Conservation (phyloP, 2,113 vertebrate genomes). For the Epinephelus cyanopodus region DNA sequence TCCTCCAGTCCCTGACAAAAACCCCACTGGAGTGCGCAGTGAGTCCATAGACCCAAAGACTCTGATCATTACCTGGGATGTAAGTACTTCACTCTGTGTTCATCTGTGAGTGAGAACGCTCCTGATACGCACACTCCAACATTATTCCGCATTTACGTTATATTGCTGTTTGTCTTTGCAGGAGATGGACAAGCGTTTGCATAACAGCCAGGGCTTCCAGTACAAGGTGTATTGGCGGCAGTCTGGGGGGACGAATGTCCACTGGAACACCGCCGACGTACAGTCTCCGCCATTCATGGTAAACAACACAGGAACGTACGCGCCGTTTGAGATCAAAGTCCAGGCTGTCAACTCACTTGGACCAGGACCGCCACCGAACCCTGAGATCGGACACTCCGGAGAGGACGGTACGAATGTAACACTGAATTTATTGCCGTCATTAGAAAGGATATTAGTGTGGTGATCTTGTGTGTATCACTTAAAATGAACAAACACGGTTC, state of each 20-base stretch:
- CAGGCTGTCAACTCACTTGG: conserved; percentile 86
- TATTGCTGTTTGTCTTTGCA: conserved; percentile 47
- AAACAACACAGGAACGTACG: conserved; percentile 84
- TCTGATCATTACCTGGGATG: conserved; percentile 89
- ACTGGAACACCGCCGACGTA: conserved; percentile 77
- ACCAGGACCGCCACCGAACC: conserved; percentile 77
- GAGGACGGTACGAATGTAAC: conserved; percentile 88
- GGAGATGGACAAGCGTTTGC: conserved; percentile 83
- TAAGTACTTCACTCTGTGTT: conserved; percentile 61
- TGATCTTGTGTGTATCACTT: too few species aligned
- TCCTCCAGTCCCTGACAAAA: conserved; percentile 82
- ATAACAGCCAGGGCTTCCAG: conserved; percentile 83
- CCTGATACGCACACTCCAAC: too few species aligned
- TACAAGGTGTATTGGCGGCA: conserved; percentile 89
- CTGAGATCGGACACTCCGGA: conserved; percentile 86
- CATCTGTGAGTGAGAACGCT: neutral
- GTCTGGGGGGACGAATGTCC: neutral
- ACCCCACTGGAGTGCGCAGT: conserved; percentile 85
- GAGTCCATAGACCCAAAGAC: conserved; percentile 84
- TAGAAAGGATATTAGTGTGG: too few species aligned
- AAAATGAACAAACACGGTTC: too few species aligned
- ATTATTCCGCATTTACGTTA: neutral
- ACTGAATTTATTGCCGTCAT: too few species aligned
- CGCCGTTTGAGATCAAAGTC: conserved; percentile 89
- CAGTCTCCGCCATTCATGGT: conserved; percentile 80